A percentile compares a stretch with the other conserved stretches of the same genome.
Evolutionary conservation across 2,113 vertebrate species (phyloP).

Genomic region (Heliornis fulica): DNA sequence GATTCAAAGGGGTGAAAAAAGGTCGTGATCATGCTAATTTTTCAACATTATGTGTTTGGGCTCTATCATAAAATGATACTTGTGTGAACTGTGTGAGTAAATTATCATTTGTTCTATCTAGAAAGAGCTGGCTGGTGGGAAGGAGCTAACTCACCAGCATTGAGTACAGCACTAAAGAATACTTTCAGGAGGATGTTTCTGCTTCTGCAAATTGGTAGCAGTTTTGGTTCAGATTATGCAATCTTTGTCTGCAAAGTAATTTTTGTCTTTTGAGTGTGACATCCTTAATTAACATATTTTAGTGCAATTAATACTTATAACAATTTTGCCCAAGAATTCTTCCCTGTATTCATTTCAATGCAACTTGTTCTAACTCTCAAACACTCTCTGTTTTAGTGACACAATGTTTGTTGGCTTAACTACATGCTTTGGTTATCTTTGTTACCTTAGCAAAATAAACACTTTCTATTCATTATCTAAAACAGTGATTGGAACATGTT

Average conservation of each 20-base stretch:
- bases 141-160: background rate
- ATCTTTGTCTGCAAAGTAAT: background rate
- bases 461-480: background rate
- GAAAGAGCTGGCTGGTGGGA: background rate
- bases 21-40: background rate
- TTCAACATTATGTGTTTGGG: background rate
- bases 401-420: background rate
- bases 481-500: background rate
- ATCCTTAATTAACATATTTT: slow-evolving; percentile 41
- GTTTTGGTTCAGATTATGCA: background rate
- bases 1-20: background rate
- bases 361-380: background rate
- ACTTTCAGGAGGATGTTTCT: background rate
- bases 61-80: background rate
- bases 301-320: slow-evolving; percentile 47
- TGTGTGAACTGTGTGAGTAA: background rate
- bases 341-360: background rate
- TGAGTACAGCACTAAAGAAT: background rate
- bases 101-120: background rate
- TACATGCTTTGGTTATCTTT: slow-evolving; percentile 17
- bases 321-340: background rate
- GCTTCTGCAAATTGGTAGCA: background rate
- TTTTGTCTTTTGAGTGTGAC: background rate
- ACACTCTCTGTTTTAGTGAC: slow-evolving; percentile 9
- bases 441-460: background rate